These are phyloP conservation scores for Chionoecetes opilio DNA, from an alignment of 1,140 invertebrate species.

Conservation along the genomic window DNA sequence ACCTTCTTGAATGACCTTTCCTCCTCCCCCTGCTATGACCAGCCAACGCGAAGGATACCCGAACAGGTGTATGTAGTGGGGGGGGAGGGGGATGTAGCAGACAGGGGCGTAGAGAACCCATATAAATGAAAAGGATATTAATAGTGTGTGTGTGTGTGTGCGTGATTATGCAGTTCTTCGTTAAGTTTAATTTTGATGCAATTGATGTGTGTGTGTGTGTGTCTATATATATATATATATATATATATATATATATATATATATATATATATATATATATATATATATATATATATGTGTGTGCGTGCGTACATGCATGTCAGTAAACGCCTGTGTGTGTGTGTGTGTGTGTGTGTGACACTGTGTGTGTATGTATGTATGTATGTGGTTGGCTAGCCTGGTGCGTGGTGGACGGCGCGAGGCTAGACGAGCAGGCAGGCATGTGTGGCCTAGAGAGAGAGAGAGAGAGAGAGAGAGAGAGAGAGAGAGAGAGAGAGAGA, in stretches of 20 bases:
- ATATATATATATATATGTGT: not conserved
- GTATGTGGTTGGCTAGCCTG: not conserved
- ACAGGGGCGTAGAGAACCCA: not conserved
- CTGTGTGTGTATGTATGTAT: no score
- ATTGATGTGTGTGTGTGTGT: not conserved
- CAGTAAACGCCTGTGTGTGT: slow-evolving; percentile 4
- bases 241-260: not conserved
- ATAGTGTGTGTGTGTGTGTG: slow-evolving; percentile 9
- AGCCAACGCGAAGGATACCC: not conserved
- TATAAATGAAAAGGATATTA: not conserved
- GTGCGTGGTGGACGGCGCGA: not conserved
- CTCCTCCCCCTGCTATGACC: not conserved
- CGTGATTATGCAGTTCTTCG: not conserved
- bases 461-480: not conserved
- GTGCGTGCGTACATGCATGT: not conserved
- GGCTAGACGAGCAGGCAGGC: slow-evolving; percentile 24
- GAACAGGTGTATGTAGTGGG: not conserved
- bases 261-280: not conserved
- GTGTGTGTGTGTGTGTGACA: not conserved
- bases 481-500: not conserved
- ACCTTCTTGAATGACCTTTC: slow-evolving; percentile 1
- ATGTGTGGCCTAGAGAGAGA: slow-evolving; percentile 28
- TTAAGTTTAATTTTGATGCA: not conserved
- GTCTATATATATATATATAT: slow-evolving; percentile 19
- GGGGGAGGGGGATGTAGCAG: not conserved